phyloP scores from a whole-genome alignment of 37 sponge, comb jelly and placozoan species.

The Beroe ovata region DNA sequence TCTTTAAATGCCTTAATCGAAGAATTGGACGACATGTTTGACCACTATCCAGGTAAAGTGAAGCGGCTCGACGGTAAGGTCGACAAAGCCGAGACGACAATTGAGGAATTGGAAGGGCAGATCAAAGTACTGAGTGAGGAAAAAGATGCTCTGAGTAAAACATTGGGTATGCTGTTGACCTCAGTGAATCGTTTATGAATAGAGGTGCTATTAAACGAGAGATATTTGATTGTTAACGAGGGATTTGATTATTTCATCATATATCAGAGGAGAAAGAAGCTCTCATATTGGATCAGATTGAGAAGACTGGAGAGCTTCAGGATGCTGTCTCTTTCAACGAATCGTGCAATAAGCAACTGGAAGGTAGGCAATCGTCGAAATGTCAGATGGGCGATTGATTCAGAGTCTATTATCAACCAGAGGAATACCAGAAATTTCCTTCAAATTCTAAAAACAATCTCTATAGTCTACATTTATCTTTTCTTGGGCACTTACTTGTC shows the following conservation, averaged over 20 bases:
- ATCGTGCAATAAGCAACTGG: not conserved
- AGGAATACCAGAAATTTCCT: no score
- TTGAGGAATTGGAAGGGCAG: not conserved
- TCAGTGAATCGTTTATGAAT: not conserved
- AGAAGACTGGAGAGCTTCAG: not conserved
- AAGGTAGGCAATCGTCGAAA: no score
- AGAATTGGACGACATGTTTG: no score
- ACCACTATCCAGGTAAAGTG: not conserved
- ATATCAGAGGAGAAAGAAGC: not conserved
- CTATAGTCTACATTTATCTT: no score
- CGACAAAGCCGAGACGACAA: not conserved
- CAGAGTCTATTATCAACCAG: no score
- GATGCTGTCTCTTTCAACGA: not conserved
- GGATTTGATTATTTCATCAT: not conserved
- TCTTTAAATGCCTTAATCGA: no score
- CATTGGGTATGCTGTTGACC: not conserved
- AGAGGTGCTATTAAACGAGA: not conserved
- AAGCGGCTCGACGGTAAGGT: not conserved
- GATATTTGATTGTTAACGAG: not conserved
- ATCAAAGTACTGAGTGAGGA: not conserved
- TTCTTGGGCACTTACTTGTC: no score
- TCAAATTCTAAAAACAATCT: no score
- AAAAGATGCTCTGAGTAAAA: not conserved
- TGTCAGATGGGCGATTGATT: no score
- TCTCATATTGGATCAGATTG: not conserved